Conservation (phyloP, 1,140 invertebrate species). For the Halyomorpha halys region DNA sequence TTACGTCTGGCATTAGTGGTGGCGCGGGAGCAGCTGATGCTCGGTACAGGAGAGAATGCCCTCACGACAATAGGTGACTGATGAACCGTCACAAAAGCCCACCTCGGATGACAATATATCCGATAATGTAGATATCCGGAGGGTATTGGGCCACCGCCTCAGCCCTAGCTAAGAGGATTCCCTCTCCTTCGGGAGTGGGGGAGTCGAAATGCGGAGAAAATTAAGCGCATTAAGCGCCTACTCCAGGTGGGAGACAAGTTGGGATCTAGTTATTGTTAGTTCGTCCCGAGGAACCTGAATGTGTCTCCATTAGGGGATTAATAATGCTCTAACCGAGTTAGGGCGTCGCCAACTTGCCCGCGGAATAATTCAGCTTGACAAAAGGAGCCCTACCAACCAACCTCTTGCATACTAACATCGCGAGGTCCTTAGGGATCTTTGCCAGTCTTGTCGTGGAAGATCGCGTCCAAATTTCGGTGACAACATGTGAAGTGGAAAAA, state of each 20-base stretch:
- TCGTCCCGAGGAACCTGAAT: background rate
- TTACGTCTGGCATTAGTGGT: background rate
- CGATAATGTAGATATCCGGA: constrained; percentile 1
- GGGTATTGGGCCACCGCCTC: constrained; percentile 2
- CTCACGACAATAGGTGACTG: background rate
- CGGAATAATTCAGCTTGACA: constrained; percentile 16
- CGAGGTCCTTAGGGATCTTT: no score
- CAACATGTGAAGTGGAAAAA: no score
- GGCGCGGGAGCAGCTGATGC: background rate
- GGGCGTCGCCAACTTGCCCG: background rate
- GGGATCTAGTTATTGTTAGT: background rate
- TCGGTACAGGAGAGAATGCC: background rate
- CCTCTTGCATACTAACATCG: background rate
- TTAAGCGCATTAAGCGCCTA: constrained; percentile 14
- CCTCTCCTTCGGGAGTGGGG: background rate
- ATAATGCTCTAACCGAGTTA: constrained; percentile 16
- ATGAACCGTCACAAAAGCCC: constrained; percentile 10
- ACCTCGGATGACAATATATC: constrained; percentile 11
- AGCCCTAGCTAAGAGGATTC: background rate
- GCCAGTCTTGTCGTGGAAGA: no score
- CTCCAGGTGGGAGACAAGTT: background rate
- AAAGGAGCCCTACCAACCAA: background rate
- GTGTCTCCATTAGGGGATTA: constrained; percentile 18
- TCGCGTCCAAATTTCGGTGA: no score
- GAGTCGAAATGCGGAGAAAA: constrained; percentile 14